phyloP scores from a whole-genome alignment of 2,888 invertebrate genomes.

The Synanthedon andrenaeformis region DNA sequence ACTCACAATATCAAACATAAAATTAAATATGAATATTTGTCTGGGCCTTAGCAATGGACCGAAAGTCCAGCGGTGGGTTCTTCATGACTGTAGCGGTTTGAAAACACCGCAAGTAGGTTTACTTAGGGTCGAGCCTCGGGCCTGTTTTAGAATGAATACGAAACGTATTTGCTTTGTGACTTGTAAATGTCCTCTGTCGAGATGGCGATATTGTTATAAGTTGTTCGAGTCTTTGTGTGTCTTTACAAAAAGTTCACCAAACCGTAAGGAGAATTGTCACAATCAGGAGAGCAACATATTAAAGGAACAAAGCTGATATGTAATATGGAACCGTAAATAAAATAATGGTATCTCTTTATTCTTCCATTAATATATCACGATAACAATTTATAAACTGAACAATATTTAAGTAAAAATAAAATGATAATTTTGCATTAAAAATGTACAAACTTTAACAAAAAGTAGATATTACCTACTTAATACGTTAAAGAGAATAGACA shows the following conservation, averaged over 20 bases:
- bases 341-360: too few relatives aligned
- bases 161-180: conserved; percentile 57
- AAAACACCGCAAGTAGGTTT: conserved; percentile 41
- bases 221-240: conserved; percentile 37
- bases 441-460: too few relatives aligned
- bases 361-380: too few relatives aligned
- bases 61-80: conserved; percentile 45
- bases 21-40: conserved; percentile 69
- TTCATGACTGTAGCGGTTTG: conserved; percentile 42
- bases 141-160: conserved; percentile 52
- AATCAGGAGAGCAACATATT: not conserved
- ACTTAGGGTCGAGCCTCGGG: conserved; percentile 50
- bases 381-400: too few relatives aligned
- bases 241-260: conserved; percentile 28
- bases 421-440: too few relatives aligned
- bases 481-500: too few relatives aligned
- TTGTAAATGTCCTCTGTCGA: conserved; percentile 49
- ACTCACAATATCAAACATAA: conserved; percentile 30
- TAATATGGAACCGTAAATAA: too few relatives aligned
- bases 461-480: too few relatives aligned
- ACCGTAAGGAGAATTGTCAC: conserved; percentile 2
- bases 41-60: conserved; percentile 42
- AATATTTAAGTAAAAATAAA: too few relatives aligned
- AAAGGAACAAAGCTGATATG: not conserved
- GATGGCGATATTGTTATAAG: conserved; percentile 56